Percentiles rank a stretch among this genome's conserved stretches.
These are phyloP conservation scores for Drosophila sechellia DNA, from an alignment of 1,140 invertebrate genomes.

Conservation along the genomic window DNA sequence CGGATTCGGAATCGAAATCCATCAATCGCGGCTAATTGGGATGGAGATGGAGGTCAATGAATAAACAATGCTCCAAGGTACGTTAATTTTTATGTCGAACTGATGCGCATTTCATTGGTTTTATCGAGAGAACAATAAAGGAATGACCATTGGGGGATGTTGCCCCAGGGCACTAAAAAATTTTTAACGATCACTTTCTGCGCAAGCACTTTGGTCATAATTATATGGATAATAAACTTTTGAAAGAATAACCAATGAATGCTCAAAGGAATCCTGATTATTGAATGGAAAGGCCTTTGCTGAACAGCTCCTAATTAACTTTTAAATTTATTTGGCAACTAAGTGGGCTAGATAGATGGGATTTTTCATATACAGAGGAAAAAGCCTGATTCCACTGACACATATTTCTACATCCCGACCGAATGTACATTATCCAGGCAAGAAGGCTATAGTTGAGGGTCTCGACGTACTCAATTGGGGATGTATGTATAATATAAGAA, in stretches of 20 bases:
- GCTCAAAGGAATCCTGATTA: conserved; percentile 7
- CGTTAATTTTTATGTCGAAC: conserved; percentile 23
- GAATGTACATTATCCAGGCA: conserved; percentile 28
- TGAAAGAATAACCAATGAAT: no score
- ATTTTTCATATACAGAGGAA: conserved; percentile 3
- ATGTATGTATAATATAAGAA: not conserved
- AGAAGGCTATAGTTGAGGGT: conserved; percentile 5
- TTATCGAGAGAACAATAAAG: not conserved
- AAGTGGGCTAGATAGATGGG: conserved; percentile 3
- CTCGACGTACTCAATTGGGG: conserved; percentile 2
- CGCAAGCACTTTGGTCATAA: conserved; percentile 9
- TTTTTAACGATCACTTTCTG: conserved; percentile 18
- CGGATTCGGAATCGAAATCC: conserved; percentile 11
- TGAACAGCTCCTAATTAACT: not conserved
- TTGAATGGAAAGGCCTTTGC: not conserved
- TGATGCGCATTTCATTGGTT: conserved; percentile 7
- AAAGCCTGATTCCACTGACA: conserved; percentile 39
- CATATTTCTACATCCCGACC: conserved; percentile 39
- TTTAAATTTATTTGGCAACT: conserved; percentile 1
- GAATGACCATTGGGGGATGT: conserved; percentile 15
- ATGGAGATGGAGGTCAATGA: conserved; percentile 38
- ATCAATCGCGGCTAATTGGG: conserved; percentile 43
- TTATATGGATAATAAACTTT: conserved; percentile 19
- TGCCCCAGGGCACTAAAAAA: conserved; percentile 8
- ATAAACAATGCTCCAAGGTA: conserved; percentile 31